A percentile compares a stretch with the other conserved stretches of the same genome.
These are phyloP conservation scores for Sminthopsis crassicaudata DNA, from an alignment of 2,113 vertebrate genomes.

Conservation along the genomic window DNA sequence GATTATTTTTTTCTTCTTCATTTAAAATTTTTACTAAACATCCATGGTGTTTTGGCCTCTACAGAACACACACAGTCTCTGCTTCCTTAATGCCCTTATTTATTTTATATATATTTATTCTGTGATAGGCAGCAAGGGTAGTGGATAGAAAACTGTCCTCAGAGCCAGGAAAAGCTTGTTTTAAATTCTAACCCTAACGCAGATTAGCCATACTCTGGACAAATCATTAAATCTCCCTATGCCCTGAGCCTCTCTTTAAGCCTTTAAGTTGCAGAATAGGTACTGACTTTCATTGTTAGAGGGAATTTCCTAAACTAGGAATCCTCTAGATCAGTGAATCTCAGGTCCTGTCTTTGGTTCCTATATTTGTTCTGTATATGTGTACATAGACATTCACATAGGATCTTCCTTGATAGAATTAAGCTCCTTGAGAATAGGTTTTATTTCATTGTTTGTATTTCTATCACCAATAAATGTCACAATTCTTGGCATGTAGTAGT, in stretches of 20 bases:
- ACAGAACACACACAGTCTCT: not conserved
- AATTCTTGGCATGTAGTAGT: not conserved
- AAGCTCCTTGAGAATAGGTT: not conserved
- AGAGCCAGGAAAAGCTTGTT: not conserved
- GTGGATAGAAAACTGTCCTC: not conserved
- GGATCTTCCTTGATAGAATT: not conserved
- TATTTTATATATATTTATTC: not conserved
- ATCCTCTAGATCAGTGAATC: not conserved
- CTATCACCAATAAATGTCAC: not conserved
- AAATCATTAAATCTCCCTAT: not conserved
- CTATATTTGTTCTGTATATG: not conserved
- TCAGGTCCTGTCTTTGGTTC: not conserved
- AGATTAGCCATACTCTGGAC: not conserved
- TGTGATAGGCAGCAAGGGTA: not conserved
- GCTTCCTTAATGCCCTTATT: not conserved
- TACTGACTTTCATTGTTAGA: not conserved
- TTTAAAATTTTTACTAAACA: not conserved
- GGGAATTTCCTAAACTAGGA: not conserved
- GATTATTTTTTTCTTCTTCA: not conserved
- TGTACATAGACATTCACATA: not conserved
- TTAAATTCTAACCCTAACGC: not conserved
- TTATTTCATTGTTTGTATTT: not conserved
- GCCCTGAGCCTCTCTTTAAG: not conserved
- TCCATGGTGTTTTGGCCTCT: not conserved
- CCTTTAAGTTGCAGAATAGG: not conserved